These are phyloP conservation scores for Lota lota DNA, from an alignment of 2,113 vertebrate genomes.

Conservation along the genomic window DNA sequence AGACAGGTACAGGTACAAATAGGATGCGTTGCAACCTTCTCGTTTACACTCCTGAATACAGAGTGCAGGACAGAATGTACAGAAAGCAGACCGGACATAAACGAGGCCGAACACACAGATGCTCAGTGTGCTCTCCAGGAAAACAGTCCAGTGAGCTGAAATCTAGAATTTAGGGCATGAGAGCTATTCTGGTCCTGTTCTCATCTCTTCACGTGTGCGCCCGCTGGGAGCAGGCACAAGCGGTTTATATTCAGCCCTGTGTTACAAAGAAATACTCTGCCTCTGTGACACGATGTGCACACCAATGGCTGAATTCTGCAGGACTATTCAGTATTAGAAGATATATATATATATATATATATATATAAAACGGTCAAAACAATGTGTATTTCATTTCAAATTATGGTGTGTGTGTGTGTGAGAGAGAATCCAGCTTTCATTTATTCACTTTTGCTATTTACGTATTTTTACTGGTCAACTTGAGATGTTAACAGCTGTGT, in stretches of 20 bases:
- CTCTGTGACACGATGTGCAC: not conserved
- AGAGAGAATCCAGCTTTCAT: not conserved
- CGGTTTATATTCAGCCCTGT: conserved; percentile 22
- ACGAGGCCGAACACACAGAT: rapidly evolving
- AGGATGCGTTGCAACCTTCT: no score
- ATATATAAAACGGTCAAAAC: not conserved
- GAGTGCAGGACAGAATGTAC: no score
- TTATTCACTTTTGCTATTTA: not conserved
- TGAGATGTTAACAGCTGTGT: conserved; percentile 8
- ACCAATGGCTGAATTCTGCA: not conserved
- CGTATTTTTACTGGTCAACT: conserved; percentile 11
- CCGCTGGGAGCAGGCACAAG: conserved; percentile 8
- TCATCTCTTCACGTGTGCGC: conserved; percentile 18
- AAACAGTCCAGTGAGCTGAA: conserved; percentile 14
- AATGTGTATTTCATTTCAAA: not conserved
- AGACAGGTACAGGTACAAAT: no score
- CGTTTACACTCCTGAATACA: no score
- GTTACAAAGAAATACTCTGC: conserved; percentile 4
- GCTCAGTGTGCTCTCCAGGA: conserved; percentile 8
- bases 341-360: not conserved
- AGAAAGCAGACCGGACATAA: not conserved
- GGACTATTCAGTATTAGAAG: not conserved
- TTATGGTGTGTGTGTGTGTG: not conserved
- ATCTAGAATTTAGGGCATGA: conserved; percentile 54
- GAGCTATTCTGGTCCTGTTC: conserved; percentile 57